Evolutionary conservation across 2,113 vertebrate species (phyloP).

Genomic region (Coryphaenoides rupestris): DNA sequence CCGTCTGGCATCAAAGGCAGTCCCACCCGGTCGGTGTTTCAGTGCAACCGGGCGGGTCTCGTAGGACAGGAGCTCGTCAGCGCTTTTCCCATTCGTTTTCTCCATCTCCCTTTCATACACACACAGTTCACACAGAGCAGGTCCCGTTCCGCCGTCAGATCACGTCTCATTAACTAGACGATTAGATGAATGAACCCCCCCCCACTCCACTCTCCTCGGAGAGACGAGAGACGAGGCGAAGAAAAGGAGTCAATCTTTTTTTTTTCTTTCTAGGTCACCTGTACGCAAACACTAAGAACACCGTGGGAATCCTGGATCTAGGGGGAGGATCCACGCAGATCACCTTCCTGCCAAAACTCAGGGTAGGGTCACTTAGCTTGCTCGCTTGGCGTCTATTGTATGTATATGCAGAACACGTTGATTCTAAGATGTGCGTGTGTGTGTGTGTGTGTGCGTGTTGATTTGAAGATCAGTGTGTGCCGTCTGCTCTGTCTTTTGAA

Average conservation of each 20-base stretch:
- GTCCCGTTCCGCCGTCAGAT: no score
- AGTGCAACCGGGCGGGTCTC: no score
- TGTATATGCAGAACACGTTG: not conserved
- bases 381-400: not conserved
- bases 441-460: not conserved
- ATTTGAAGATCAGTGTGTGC: not conserved
- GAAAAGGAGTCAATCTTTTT: conserved; percentile 33
- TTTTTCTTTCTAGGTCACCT: conserved; percentile 81
- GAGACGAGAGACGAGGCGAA: not conserved
- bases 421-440: not conserved
- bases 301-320: conserved; percentile 89
- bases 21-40: no score
- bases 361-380: no score
- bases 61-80: no score
- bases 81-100: no score
- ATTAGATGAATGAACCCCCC: no score
- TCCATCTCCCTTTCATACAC: no score
- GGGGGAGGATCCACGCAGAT: conserved; percentile 97
- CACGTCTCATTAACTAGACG: no score
- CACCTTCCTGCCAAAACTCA: conserved; percentile 85
- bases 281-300: conserved; percentile 68
- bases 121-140: no score
- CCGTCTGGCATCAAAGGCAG: no score
- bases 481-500: conserved; percentile 4
- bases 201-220: not conserved